Base-by-base conservation (phyloP, 1,140 invertebrate species). In the Trachymyrmex septentrionalis region DNA sequence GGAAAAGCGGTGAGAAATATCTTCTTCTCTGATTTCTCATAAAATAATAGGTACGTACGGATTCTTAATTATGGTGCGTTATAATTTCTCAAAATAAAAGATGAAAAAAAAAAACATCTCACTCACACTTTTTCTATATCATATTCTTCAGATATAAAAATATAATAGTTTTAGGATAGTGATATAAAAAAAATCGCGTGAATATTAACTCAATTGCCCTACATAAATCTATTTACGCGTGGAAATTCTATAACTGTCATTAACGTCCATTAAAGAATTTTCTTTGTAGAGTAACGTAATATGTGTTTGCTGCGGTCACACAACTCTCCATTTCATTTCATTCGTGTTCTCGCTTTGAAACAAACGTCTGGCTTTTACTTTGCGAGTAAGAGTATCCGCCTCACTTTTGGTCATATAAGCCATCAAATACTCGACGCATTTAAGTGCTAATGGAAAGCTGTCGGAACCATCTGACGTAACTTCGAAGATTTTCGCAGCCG, bases 401-500 rank as follows among this genome's bases (percentile, higher is more conserved):
- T 48, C 55, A 19, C 19, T 77, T 63, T 77, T 48, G 48, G 44
- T 64, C 75, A 44, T 44, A 27, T 21, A n/a, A 44, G 27, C 34
- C n/a, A 38, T 24, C 9, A 16, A 24, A 9, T n/a, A 5, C 21
- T 63, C 34, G 14, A 44, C 34, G 21, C 4, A 19, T 5, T 5
- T 27, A 27, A 77, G 30, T 27, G 21, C 34, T 63, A 77, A 53
- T 64, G 16, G 55, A 53, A 27, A 67, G 21, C 24, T 14, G 64
- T 75, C 59, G 24, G 16, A n/a, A 9, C 44, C 61, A 44, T n/a
- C 30, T 30, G 21, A 59, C 14, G 75, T 24, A 44, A 80, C 77
- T 21, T 38, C n/a, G 14, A 67, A 24, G 57, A 55, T 80, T 80
- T 48, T 34, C 44, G 63, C 63, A 69, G 27, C 14, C 57, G 63